phyloP scores from a whole-genome alignment of 37 sponge, comb jelly and placozoan species.

The Aphrocallistes beatrix region DNA sequence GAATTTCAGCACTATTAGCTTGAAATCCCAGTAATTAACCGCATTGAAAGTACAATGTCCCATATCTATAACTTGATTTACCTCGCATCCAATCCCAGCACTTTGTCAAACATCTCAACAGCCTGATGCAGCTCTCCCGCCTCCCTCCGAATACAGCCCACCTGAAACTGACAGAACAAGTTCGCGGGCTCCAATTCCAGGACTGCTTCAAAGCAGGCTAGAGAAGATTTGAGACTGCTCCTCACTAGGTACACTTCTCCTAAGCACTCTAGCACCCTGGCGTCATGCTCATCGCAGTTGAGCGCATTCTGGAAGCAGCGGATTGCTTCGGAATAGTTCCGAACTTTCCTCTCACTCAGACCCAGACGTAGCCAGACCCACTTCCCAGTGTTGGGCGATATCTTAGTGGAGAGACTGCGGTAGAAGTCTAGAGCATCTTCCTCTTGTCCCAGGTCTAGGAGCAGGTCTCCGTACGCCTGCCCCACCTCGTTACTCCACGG shows the following conservation, averaged over 20 bases:
- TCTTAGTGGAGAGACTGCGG: neutral
- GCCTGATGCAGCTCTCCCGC: neutral
- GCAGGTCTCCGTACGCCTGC: neutral
- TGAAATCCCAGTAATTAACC: no score
- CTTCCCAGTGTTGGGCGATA: constrained; percentile 12
- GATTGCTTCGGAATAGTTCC: neutral
- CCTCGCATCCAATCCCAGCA: neutral
- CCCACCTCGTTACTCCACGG: neutral
- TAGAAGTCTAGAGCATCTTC: neutral
- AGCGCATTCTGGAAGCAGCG: neutral
- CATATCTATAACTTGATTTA: neutral
- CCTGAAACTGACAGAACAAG: neutral
- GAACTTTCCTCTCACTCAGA: neutral
- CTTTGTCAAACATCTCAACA: neutral
- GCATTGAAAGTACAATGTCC: no score
- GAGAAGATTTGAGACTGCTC: neutral
- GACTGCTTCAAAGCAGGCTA: neutral
- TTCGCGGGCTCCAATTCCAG: neutral
- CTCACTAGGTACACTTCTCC: neutral
- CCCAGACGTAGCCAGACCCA: constrained; percentile 8
- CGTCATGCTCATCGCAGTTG: neutral
- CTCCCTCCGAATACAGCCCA: neutral
- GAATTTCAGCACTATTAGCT: no score
- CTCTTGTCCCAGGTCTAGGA: constrained; percentile 5
- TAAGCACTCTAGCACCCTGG: constrained; percentile 3